These are phyloP conservation scores for Progne subis DNA, from an alignment of 2,113 vertebrate genomes.

Conservation along the genomic window DNA sequence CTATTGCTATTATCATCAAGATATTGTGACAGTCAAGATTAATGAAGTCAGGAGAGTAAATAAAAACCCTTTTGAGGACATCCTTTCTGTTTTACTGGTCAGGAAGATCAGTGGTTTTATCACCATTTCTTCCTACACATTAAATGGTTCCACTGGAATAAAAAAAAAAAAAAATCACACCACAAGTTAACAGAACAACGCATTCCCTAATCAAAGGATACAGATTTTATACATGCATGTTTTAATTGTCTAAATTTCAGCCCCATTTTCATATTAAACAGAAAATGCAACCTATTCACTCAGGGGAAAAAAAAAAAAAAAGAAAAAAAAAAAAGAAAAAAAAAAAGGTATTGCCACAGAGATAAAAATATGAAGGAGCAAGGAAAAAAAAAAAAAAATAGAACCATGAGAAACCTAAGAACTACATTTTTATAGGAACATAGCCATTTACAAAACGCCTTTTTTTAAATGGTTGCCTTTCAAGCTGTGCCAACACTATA, in stretches of 20 bases:
- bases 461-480: constrained; percentile 22
- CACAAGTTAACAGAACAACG: not conserved
- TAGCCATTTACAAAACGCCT: not conserved
- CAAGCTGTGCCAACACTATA: constrained; percentile 54
- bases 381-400: not conserved
- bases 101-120: not conserved
- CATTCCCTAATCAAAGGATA: not conserved
- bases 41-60: not conserved
- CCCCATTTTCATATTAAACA: not conserved
- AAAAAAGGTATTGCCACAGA: not conserved
- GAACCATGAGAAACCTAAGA: not conserved
- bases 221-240: not conserved
- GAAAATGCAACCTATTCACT: not conserved
- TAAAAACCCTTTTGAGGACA: not conserved
- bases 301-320: not conserved
- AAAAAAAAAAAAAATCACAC: not conserved
- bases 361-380: not conserved
- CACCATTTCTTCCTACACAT: not conserved
- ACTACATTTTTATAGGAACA: constrained; percentile 28
- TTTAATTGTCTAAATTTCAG: not conserved
- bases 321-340: not conserved
- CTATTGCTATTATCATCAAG: not conserved
- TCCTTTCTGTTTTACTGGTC: not conserved
- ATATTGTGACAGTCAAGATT: not conserved
- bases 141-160: not conserved